A percentile compares a stretch with the other conserved stretches of the same genome.
phyloP scores from a whole-genome alignment of 2,113 vertebrate species.

The Xenus cinereus region DNA sequence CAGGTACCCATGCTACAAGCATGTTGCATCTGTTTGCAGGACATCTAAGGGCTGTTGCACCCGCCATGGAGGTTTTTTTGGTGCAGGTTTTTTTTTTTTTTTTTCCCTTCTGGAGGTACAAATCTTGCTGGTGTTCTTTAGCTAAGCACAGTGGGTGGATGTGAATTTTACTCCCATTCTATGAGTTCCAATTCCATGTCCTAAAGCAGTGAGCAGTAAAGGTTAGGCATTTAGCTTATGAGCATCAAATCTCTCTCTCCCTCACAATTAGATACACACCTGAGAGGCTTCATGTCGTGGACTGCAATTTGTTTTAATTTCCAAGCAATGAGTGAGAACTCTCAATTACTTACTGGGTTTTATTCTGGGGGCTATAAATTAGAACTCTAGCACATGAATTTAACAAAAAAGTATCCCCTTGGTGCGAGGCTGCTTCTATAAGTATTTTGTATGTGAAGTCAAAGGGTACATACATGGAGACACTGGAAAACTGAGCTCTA shows the following conservation, averaged over 20 bases:
- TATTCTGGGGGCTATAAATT: background rate
- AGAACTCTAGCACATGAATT: background rate
- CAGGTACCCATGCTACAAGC: background rate
- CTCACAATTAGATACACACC: background rate
- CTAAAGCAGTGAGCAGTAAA: background rate
- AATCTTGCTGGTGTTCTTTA: background rate
- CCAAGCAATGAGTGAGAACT: background rate
- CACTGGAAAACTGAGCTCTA: background rate
- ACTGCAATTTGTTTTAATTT: background rate
- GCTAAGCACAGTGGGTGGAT: background rate
- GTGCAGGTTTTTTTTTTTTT: background rate
- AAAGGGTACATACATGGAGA: background rate
- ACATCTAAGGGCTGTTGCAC: background rate
- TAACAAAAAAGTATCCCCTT: background rate
- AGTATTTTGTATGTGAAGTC: background rate
- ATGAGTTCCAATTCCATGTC: background rate
- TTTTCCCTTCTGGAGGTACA: background rate
- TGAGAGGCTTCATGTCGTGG: background rate
- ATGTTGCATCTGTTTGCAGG: background rate
- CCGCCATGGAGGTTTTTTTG: background rate
- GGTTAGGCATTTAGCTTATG: background rate
- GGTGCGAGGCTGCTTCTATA: background rate
- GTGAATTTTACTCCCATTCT: background rate
- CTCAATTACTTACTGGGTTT: background rate
- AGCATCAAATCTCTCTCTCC: background rate